Evolutionary conservation across 2,797 vertebrate genomes (phyloP).

Genomic region (Pangasius macronema): DNA sequence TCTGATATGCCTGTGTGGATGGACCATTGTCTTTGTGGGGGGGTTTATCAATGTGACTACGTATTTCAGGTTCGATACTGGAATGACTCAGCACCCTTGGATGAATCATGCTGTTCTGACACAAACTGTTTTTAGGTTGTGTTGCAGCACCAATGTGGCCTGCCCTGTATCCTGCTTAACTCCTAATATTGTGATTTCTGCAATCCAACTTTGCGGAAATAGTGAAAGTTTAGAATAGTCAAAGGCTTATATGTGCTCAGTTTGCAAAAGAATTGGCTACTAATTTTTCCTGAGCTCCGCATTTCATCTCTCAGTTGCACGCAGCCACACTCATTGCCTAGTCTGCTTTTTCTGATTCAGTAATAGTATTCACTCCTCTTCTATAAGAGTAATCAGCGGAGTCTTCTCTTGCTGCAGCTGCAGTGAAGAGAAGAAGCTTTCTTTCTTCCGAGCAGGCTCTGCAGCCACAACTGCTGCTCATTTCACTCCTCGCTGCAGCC

Average conservation of each 20-base stretch:
- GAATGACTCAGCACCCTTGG: background rate
- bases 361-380: background rate
- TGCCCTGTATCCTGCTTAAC: background rate
- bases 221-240: background rate
- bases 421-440: background rate
- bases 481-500: background rate
- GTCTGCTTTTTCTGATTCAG: background rate
- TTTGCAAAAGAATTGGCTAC: background rate
- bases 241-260: background rate
- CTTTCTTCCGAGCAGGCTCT: background rate
- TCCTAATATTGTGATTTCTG: background rate
- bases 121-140: background rate
- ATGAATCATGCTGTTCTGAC: background rate
- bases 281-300: background rate
- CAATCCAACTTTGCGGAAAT: background rate
- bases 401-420: background rate
- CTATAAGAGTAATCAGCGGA: background rate
- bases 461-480: background rate
- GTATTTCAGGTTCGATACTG: background rate
- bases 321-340: background rate
- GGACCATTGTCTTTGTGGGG: background rate
- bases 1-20: background rate
- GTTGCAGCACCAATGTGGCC: background rate
- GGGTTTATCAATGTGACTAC: background rate
- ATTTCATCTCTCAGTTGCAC: background rate